Evolutionary conservation across 1,140 invertebrate genomes (phyloP).

Genomic region (Lethrus apterus): DNA sequence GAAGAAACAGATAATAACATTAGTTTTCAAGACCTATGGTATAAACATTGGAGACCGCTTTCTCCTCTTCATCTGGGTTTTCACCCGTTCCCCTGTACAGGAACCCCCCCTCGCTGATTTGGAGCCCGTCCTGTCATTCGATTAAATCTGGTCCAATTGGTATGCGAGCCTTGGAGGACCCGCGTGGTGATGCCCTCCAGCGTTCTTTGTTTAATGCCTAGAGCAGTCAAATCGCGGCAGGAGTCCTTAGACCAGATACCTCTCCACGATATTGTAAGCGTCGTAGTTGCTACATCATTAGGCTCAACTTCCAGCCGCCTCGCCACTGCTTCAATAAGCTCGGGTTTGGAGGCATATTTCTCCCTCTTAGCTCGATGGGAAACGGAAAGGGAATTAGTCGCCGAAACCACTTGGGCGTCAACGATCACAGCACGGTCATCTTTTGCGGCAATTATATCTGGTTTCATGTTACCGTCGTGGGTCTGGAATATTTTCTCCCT

Average conservation of each 20-base stretch:
- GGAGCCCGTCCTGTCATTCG: conserved; percentile 19
- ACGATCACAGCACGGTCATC: conserved; percentile 11
- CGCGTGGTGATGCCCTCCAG: conserved; percentile 15
- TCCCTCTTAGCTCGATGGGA: conserved; percentile 12
- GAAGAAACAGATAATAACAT: too few relatives aligned
- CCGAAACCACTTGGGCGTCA: conserved; percentile 25
- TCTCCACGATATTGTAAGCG: conserved; percentile 21
- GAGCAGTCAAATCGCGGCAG: background rate
- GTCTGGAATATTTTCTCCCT: conserved; percentile 18
- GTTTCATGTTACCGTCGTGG: conserved; percentile 15
- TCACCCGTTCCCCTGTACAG: background rate
- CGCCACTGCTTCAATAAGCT: background rate
- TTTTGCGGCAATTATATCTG: conserved; percentile 21
- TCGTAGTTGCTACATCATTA: conserved; percentile 11
- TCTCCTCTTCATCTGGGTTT: too few relatives aligned
- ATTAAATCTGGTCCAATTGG: conserved; percentile 25
- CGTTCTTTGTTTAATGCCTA: background rate
- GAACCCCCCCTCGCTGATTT: too few relatives aligned
- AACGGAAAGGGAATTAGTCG: conserved; percentile 7
- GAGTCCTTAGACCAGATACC: conserved; percentile 21
- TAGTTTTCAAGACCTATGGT: too few relatives aligned
- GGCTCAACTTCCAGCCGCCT: background rate
- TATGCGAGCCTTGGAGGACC: conserved; percentile 21
- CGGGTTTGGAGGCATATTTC: conserved; percentile 13
- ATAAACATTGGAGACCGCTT: too few relatives aligned